A percentile compares a stretch with the other conserved stretches of the same genome.
phyloP scores from a whole-genome alignment of 1,140 invertebrate genomes.

The Cydia fagiglandana region DNA sequence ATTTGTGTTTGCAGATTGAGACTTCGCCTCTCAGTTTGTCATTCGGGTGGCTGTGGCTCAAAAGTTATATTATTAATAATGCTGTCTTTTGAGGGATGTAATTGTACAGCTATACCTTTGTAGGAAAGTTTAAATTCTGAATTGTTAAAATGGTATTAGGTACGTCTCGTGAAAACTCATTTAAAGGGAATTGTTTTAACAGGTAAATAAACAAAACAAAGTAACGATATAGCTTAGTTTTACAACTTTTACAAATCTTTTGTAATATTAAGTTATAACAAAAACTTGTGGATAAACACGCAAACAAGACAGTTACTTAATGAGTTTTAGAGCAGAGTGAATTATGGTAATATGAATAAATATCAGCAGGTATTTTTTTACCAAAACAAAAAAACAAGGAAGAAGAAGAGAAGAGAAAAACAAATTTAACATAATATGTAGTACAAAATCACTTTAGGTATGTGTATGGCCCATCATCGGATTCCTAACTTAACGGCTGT shows the following conservation, averaged over 20 bases:
- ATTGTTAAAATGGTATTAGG: conserved; percentile 9
- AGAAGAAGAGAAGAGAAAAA: no score
- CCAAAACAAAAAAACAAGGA: no score
- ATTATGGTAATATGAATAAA: no score
- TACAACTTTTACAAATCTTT: not conserved
- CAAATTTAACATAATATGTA: no score
- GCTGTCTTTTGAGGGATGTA: conserved; percentile 32
- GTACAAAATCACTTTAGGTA: no score
- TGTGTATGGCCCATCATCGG: no score
- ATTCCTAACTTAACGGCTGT: no score
- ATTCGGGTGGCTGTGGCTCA: conserved; percentile 63
- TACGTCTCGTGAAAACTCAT: not conserved
- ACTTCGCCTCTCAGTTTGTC: conserved; percentile 70
- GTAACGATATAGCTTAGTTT: not conserved
- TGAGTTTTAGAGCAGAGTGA: no score
- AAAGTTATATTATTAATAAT: conserved; percentile 69
- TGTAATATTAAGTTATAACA: no score
- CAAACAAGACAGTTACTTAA: no score
- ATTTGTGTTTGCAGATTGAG: conserved; percentile 79
- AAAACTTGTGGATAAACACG: no score
- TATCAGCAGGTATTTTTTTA: no score
- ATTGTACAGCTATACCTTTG: conserved; percentile 14
- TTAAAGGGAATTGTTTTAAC: not conserved
- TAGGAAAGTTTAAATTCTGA: not conserved
- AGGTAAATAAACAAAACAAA: not conserved